Conservation (phyloP, 2,888 invertebrate species). For the Eupeodes latifasciatus region DNA sequence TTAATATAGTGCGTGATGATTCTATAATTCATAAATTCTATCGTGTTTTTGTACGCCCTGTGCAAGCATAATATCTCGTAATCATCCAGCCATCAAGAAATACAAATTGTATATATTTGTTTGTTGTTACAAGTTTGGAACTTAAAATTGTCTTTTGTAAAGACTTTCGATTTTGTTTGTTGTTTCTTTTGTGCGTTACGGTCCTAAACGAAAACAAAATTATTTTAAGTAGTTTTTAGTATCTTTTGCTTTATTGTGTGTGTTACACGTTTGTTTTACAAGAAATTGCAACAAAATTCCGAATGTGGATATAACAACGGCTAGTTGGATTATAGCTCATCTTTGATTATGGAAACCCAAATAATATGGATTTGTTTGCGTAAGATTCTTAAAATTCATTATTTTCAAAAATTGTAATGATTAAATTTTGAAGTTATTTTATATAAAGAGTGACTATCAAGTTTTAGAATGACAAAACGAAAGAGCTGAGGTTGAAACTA, state of each 20-base stretch:
- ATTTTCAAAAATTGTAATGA: neutral
- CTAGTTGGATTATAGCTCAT: slow-evolving; percentile 67
- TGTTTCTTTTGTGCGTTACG: slow-evolving; percentile 24
- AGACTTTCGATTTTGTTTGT: slow-evolving; percentile 70
- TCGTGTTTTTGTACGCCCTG: slow-evolving; percentile 19
- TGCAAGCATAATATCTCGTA: slow-evolving; percentile 45
- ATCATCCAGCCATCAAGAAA: slow-evolving; percentile 13
- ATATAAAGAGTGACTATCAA: neutral
- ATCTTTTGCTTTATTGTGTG: neutral
- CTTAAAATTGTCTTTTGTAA: slow-evolving; percentile 45
- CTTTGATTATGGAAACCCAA: slow-evolving; percentile 64
- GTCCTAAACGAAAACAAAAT: slow-evolving; percentile 27
- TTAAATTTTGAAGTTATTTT: neutral
- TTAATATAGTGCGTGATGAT: slow-evolving; percentile 47
- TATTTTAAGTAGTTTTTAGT: neutral
- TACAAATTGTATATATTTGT: neutral
- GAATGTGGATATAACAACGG: slow-evolving; percentile 55
- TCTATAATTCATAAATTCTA: slow-evolving; percentile 53
- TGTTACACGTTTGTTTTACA: slow-evolving; percentile 1
- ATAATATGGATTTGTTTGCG: slow-evolving; percentile 59
- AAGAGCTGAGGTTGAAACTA: slow-evolving; percentile 57
- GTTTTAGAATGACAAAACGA: neutral
- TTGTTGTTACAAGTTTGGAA: neutral
- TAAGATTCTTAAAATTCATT: slow-evolving; percentile 34
- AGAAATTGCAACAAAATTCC: slow-evolving; percentile 28